Evolutionary conservation across 2,113 vertebrate species (phyloP).

Genomic region (Actenoides lindsayi): DNA sequence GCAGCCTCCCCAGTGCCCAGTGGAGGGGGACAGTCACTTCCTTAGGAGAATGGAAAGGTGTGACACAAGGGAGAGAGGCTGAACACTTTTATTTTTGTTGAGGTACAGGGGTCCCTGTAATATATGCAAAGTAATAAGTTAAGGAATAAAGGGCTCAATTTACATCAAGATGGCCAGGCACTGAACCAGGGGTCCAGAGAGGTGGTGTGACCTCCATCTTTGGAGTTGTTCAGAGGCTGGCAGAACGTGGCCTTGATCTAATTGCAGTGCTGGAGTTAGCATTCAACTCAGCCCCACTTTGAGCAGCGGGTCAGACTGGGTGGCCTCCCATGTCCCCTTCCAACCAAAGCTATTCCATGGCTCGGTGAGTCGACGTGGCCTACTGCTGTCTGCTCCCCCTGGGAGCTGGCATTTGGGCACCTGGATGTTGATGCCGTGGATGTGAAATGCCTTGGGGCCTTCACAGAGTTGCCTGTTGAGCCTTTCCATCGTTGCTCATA

Average conservation of each 20-base stretch:
- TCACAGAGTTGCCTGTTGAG: accelerated
- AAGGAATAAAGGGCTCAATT: not conserved
- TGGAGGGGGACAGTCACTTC: too few relatives aligned
- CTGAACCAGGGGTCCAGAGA: not conserved
- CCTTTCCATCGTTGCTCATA: accelerated
- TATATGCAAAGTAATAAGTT: accelerated
- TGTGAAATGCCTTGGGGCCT: not conserved
- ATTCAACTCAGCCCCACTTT: not conserved
- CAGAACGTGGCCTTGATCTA: not conserved
- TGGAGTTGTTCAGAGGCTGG: not conserved
- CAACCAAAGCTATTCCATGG: not conserved
- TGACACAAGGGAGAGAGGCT: not conserved
- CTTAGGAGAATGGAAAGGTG: not conserved
- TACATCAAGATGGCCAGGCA: not conserved
- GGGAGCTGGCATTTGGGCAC: not conserved
- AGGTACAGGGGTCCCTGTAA: not conserved
- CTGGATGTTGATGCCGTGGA: too few relatives aligned
- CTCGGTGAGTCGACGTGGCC: too few relatives aligned
- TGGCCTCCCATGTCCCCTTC: not conserved
- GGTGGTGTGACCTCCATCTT: not conserved
- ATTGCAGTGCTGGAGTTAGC: not conserved
- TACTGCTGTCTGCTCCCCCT: not conserved
- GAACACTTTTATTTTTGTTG: not conserved
- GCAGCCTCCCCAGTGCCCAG: too few relatives aligned
- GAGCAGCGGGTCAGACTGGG: not conserved